Conservation (phyloP, 2,888 invertebrate species). For the Eledona agricola region DNA sequence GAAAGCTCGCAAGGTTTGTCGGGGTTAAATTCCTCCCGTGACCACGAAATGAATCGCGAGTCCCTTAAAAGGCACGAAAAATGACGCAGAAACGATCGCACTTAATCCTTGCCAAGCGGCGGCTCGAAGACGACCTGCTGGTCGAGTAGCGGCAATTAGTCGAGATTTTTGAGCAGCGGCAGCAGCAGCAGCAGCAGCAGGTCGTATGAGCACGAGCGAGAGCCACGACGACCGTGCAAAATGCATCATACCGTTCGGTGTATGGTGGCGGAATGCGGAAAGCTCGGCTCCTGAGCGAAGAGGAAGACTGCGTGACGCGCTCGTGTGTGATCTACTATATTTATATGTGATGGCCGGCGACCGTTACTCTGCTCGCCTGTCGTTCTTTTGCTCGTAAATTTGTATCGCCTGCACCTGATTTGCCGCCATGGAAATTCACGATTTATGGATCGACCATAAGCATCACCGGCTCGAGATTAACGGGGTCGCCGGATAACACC, state of each 20-base stretch:
- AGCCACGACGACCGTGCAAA: slow-evolving; percentile 28
- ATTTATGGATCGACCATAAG: slow-evolving; percentile 29
- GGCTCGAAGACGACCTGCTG: slow-evolving; percentile 39
- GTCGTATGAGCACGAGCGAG: slow-evolving; percentile 31
- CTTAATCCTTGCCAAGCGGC: slow-evolving; percentile 39
- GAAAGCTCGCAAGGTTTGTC: too few species aligned
- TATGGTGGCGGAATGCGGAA: slow-evolving; percentile 42
- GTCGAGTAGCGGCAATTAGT: slow-evolving; percentile 41
- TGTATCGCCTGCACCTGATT: slow-evolving; percentile 33
- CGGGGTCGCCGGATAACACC: too few species aligned
- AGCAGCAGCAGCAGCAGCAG: too few species aligned
- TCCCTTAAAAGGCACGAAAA: too few species aligned
- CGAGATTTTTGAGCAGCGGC: slow-evolving; percentile 35
- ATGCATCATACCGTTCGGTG: slow-evolving; percentile 37
- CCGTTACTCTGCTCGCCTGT: slow-evolving; percentile 38
- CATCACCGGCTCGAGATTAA: slow-evolving; percentile 14
- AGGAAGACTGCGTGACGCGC: slow-evolving; percentile 44
- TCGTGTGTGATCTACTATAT: slow-evolving; percentile 45
- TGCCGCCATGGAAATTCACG: slow-evolving; percentile 22
- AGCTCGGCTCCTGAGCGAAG: slow-evolving; percentile 23
- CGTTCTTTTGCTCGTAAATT: slow-evolving; percentile 26
- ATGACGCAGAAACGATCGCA: too few species aligned
- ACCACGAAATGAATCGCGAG: too few species aligned
- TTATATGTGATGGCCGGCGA: slow-evolving; percentile 31
- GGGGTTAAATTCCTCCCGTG: too few species aligned